Base-by-base conservation (phyloP, 2,113 vertebrate species). In the Sigmodon hispidus region DNA sequence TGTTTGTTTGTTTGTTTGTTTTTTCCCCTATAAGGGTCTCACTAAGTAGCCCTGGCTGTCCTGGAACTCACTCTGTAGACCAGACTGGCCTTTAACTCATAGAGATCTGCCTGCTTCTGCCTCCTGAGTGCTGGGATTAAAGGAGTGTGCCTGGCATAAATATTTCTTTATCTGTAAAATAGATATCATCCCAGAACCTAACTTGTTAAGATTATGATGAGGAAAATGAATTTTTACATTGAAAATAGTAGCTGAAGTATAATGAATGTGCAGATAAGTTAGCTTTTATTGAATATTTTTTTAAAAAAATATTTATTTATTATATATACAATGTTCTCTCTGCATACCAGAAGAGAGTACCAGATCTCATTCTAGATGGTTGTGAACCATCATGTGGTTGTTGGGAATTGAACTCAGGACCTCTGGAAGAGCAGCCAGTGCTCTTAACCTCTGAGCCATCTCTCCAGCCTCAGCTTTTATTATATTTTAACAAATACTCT, bases 121-220 rank as follows among this genome's bases (percentile, higher is more conserved):
- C 69, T 72, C n/a, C n/a, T 21, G 19, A 72, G n/a, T 72, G 36
- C 34, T 69, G 34, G 29, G 15, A 36, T n/a, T 69, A 69, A 69
- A 69, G 67, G 31, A 8, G 11, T 70, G 69, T 21, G 17, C 69
- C 67, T 8, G 67, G 34, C 67, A 94, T 96, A 22, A 86, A 36
- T 73, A 10, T 93, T 96, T 94, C 72, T 97, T 93, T 55, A 84
- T 73, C 94, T 85, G 50, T 90, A 95, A 85, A 88, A 48, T n/a
- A 92, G 24, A 34, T 24, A 75, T 81, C 52, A 65, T 89, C 22
- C 55, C 19, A 75, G 52, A 34, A 55, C 73, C 70, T 80, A 73
- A 77, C 48, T 11, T 91, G 67, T 55, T 91, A 59, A 89, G 34
- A 24, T 57, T 96, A 48, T 85, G 12, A 22, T 87, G 75, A 94